phyloP scores from a whole-genome alignment of 2,113 vertebrate species.

The Eurypyga helias region DNA sequence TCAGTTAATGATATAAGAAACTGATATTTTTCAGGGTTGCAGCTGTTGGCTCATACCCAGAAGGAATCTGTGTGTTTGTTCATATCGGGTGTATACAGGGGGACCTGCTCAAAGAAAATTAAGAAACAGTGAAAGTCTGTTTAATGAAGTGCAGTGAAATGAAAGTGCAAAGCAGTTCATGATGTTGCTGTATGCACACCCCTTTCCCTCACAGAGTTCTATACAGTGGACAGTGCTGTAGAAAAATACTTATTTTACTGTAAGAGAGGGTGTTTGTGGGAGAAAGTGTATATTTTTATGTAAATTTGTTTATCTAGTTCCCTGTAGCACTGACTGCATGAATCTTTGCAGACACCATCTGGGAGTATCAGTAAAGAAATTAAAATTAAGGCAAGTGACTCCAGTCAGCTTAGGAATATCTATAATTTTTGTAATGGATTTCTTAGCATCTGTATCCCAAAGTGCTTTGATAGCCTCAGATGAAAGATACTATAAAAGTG shows the following conservation, averaged over 20 bases:
- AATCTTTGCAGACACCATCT: background rate
- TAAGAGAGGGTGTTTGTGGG: background rate
- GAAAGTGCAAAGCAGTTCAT: background rate
- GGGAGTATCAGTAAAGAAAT: background rate
- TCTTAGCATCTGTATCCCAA: background rate
- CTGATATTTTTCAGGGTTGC: conserved; percentile 69
- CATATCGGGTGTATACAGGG: background rate
- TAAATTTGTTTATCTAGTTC: background rate
- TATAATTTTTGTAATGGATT: conserved; percentile 44
- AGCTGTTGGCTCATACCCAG: conserved; percentile 59
- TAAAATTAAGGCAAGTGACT: conserved; percentile 31
- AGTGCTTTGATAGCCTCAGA: conserved; percentile 23
- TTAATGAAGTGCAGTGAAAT: conserved; percentile 36
- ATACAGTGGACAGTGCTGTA: background rate
- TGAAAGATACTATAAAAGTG: conserved; percentile 30
- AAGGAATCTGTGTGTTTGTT: conserved; percentile 56
- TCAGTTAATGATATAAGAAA: conserved; percentile 71
- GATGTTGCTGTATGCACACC: background rate
- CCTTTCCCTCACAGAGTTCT: background rate
- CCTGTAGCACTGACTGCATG: background rate
- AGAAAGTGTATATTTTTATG: background rate
- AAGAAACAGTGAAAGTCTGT: conserved; percentile 5
- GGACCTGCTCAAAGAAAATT: conserved; percentile 53
- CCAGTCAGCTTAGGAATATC: background rate
- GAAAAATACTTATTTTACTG: background rate